phyloP scores from a whole-genome alignment of 2,888 invertebrate genomes.

The Cremastinae sp. region DNA sequence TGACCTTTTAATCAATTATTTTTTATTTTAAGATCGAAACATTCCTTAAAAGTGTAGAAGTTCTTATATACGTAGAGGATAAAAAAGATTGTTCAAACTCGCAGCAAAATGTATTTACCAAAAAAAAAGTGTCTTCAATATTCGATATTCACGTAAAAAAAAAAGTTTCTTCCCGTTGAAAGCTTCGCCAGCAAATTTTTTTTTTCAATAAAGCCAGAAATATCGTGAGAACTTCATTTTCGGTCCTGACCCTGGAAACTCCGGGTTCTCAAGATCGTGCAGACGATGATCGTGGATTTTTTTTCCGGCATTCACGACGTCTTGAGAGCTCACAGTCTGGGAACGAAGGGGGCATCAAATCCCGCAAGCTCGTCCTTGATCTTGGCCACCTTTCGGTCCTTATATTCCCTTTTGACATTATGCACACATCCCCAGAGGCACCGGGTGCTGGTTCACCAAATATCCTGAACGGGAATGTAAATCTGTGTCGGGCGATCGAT shows the following conservation, averaged over 20 bases:
- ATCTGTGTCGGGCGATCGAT: constrained; percentile 61
- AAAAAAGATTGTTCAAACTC: too few species aligned
- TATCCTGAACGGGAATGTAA: constrained; percentile 49
- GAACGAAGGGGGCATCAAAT: not conserved
- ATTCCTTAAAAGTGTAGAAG: too few species aligned
- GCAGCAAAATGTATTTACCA: too few species aligned
- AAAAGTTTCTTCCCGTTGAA: too few species aligned
- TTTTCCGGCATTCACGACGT: not conserved
- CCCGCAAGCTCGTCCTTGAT: constrained; percentile 41
- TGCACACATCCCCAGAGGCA: constrained; percentile 39
- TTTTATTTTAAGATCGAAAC: too few species aligned
- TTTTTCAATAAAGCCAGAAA: not conserved
- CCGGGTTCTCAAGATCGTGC: not conserved
- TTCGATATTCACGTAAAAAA: too few species aligned
- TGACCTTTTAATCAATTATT: too few species aligned
- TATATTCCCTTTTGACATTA: constrained; percentile 39
- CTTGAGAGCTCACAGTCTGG: too few species aligned
- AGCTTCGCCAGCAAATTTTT: too few species aligned
- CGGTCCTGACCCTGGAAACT: not conserved
- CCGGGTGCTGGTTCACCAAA: constrained; percentile 40
- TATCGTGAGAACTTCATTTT: not conserved
- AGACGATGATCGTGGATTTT: not conserved
- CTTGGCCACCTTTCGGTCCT: constrained; percentile 25
- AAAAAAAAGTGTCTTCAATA: too few species aligned
- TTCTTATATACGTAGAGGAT: not conserved